Evolutionary conservation across 2,888 invertebrate genomes (phyloP).

Genomic region (Drosophila subquinaria): DNA sequence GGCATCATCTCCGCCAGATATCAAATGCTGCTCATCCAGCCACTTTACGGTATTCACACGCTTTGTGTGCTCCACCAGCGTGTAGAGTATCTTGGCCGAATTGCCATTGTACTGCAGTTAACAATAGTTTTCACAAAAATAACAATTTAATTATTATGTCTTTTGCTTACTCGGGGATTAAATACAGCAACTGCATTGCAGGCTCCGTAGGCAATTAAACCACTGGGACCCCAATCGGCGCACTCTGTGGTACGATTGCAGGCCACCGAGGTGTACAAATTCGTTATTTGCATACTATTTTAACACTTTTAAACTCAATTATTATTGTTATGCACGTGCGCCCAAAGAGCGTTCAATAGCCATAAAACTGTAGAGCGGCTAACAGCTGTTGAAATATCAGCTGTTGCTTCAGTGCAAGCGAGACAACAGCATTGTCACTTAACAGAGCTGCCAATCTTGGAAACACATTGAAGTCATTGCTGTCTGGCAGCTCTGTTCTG

Average conservation of each 20-base stretch:
- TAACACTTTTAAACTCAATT: background rate
- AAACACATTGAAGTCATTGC: no score
- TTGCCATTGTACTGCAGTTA: slow-evolving; percentile 86
- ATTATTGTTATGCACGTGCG: slow-evolving; percentile 64
- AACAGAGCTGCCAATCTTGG: slow-evolving; percentile 23
- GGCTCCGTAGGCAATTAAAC: slow-evolving; percentile 91
- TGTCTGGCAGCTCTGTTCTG: background rate
- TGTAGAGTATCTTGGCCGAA: slow-evolving; percentile 87
- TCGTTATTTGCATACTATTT: slow-evolving; percentile 75
- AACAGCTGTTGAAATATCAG: slow-evolving; percentile 48
- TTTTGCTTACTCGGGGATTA: slow-evolving; percentile 87
- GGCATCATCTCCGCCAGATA: slow-evolving; percentile 93
- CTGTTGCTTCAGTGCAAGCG: slow-evolving; percentile 30
- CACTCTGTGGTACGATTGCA: slow-evolving; percentile 93
- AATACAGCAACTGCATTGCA: slow-evolving; percentile 91
- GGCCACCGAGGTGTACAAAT: slow-evolving; percentile 90
- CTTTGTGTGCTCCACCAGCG: slow-evolving; percentile 89
- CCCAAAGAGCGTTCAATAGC: slow-evolving; percentile 6
- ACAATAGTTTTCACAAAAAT: background rate
- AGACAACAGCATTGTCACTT: slow-evolving; percentile 2
- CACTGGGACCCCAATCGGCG: slow-evolving; percentile 92
- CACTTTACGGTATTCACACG: slow-evolving; percentile 91
- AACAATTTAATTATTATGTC: background rate
- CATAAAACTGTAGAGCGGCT: slow-evolving; percentile 14
- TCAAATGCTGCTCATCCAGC: slow-evolving; percentile 86